phyloP scores from a whole-genome alignment of 1,140 invertebrate species.

The Triops cancriformis region DNA sequence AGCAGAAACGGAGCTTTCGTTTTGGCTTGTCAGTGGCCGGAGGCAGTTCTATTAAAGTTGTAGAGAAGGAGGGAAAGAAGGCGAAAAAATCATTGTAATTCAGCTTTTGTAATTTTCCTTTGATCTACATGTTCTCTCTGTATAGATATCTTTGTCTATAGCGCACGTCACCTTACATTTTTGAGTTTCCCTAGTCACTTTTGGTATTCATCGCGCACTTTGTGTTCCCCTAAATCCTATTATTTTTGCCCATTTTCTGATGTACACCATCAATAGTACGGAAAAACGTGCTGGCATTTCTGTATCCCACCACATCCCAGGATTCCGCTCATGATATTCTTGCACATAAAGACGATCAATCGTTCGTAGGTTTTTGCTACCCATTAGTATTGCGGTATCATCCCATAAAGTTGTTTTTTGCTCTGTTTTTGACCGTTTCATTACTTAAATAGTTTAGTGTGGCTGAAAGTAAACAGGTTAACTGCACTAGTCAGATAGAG shows the following conservation, averaged over 20 bases:
- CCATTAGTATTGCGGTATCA: not conserved
- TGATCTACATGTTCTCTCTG: not conserved
- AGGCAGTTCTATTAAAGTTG: not conserved
- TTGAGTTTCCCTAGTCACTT: constrained; percentile 9
- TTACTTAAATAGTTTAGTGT: constrained; percentile 7
- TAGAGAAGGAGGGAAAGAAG: not conserved
- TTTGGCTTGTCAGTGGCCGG: not conserved
- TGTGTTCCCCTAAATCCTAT: not conserved
- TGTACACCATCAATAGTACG: not conserved
- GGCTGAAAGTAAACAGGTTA: not conserved
- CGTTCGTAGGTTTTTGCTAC: not conserved
- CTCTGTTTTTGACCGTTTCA: not conserved
- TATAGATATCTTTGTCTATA: not conserved
- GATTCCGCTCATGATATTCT: not conserved
- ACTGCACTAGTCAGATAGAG: constrained; percentile 9
- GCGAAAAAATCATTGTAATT: not conserved
- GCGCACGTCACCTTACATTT: not conserved
- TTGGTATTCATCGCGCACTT: not conserved
- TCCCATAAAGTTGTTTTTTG: not conserved
- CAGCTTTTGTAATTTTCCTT: not conserved
- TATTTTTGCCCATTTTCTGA: not conserved
- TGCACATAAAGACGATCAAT: not conserved
- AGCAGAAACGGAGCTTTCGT: not conserved
- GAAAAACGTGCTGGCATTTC: not conserved
- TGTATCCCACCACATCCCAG: not conserved